Evolutionary conservation across 53 echinoderm and acorn worm species (phyloP).

Genomic region (Glandiceps talaboti): DNA sequence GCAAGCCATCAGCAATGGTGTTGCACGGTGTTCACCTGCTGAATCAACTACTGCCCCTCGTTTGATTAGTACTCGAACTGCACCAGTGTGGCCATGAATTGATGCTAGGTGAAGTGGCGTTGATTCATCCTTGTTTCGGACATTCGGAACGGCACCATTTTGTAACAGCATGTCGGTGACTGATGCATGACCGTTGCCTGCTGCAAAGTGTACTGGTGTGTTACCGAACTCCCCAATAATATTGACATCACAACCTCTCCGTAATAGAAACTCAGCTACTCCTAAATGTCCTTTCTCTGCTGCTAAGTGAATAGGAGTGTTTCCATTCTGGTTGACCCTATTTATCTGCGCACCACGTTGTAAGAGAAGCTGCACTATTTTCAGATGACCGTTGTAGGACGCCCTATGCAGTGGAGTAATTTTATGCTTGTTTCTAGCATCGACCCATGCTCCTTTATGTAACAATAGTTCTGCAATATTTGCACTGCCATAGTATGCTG

Average conservation of each 20-base stretch:
- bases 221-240: slow-evolving; percentile 15
- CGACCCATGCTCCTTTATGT: slow-evolving; percentile 4
- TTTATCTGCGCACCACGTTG: background rate
- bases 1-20: background rate
- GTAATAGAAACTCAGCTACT: background rate
- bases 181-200: slow-evolving; percentile 25
- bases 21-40: background rate
- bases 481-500: slow-evolving; percentile 27
- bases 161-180: slow-evolving; percentile 24
- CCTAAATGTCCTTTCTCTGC: background rate
- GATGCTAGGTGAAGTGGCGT: slow-evolving; percentile 54
- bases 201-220: slow-evolving; percentile 42
- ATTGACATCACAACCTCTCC: background rate
- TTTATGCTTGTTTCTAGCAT: background rate
- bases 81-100: slow-evolving; percentile 31
- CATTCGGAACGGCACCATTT: slow-evolving; percentile 21
- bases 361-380: background rate
- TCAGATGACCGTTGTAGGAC: background rate
- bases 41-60: slow-evolving; percentile 26
- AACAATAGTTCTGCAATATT: slow-evolving; percentile 31
- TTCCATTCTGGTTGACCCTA: background rate
- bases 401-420: background rate
- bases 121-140: slow-evolving; percentile 17
- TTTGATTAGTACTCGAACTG: slow-evolving; percentile 30
- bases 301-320: background rate